Base-by-base conservation (phyloP, 1,140 invertebrate genomes). In the Drosophila leontia region DNA sequence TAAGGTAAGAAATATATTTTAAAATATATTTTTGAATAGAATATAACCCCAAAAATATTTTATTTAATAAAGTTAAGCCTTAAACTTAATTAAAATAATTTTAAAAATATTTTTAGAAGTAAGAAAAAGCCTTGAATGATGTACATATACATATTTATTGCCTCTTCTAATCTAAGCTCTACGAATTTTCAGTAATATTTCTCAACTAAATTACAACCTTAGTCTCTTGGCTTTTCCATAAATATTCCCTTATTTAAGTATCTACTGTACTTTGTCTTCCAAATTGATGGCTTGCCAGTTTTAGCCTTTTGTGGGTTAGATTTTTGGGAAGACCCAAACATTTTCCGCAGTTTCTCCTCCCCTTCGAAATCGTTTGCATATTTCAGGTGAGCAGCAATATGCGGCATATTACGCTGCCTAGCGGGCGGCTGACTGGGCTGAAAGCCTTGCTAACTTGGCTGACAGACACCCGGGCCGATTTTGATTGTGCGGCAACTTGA, bases 401-500 rank as follows among this genome's bases (percentile, higher is more conserved):
- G 65, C 65, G 45, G 65, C 45, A 68, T 74, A 80, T 80, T 76
- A 53, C 35, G 63, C 57, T 35, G 55, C 47, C 62, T 60, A 19
- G 23, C 62, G 34, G 39, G 62, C 42, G 41, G 32, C 51, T 37
- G 13, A 37, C 34, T 56, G 19, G 35, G 53, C 53, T 15, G 13
- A 56, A 56, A 56, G 53, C 35, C 35, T 56, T 56, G 35, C 53
- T 26, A 56, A 58, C 42, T 35, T 42, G 69, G n/a, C 69, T 15
- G 69, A 50, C 69, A 53, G 67, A 70, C 67, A 68, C 44, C 35
- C 17, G 67, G 39, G 50, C 37, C 37, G 59, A 53, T 76, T 81
- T 86, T 87, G 78, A 74, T 74, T 86, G 79, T 85, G 77, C 78
- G 67, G 80, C 80, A 91, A 91, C 87, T 91, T 91, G 87, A 91